Conservation (phyloP, 2,113 vertebrate genomes). For the Potamarius usumacintae region DNA sequence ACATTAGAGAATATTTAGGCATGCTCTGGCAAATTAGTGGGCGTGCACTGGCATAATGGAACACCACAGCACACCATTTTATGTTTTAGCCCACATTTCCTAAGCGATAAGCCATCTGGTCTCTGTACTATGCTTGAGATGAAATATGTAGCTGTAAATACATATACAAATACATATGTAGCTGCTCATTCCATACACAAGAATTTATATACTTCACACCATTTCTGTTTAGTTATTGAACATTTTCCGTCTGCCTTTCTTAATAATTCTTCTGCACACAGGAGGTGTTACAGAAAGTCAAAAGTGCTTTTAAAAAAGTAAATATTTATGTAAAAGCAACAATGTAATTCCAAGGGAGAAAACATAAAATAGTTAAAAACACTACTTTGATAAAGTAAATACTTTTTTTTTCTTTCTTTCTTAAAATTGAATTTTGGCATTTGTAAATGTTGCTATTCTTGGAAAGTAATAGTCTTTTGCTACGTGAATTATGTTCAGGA, state of each 20-base stretch:
- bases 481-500: background rate
- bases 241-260: background rate
- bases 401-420: background rate
- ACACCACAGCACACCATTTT: background rate
- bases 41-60: background rate
- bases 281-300: background rate
- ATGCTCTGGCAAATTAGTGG: background rate
- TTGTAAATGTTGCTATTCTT: background rate
- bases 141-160: background rate
- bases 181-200: background rate
- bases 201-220: background rate
- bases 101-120: background rate
- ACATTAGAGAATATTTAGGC: background rate
- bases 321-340: background rate
- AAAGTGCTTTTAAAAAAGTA: background rate
- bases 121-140: background rate
- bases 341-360: background rate
- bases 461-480: background rate
- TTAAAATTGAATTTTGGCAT: background rate
- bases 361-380: background rate
- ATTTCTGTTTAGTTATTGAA: background rate
- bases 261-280: background rate
- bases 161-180: too few relatives aligned
- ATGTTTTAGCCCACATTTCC: background rate
- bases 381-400: background rate